phyloP scores from a whole-genome alignment of 1,140 invertebrate genomes.

The Chironomus tepperi region DNA sequence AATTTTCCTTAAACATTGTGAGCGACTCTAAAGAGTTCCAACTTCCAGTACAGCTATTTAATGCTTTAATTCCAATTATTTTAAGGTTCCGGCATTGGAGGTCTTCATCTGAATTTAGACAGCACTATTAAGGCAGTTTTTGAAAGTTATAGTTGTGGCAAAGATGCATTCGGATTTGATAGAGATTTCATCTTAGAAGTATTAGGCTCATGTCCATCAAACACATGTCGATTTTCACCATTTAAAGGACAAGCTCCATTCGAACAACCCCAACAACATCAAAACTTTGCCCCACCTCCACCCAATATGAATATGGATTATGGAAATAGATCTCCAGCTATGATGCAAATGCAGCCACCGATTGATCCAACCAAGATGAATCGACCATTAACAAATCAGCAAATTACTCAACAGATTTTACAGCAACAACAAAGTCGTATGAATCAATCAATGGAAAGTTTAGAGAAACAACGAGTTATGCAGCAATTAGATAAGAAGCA shows the following conservation, averaged over 20 bases:
- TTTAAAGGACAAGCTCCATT: constrained; percentile 58
- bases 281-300: constrained; percentile 42
- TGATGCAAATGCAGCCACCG: not conserved
- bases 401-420: constrained; percentile 46
- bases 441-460: constrained; percentile 44
- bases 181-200: constrained; percentile 82
- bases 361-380: not conserved
- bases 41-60: not conserved
- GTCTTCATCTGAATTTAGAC: constrained; percentile 68
- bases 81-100: constrained; percentile 57
- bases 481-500: constrained; percentile 44
- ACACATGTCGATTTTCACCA: constrained; percentile 62
- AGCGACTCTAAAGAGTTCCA: constrained; percentile 44
- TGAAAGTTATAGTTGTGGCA: constrained; percentile 75
- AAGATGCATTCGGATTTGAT: constrained; percentile 81
- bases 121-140: constrained; percentile 71
- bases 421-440: constrained; percentile 48
- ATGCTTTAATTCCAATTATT: not conserved
- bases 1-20: constrained; percentile 71
- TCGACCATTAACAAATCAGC: constrained; percentile 31
- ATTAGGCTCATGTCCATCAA: constrained; percentile 76
- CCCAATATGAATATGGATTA: constrained; percentile 26
- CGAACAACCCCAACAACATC: constrained; percentile 40
- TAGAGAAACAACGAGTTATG: constrained; percentile 46
- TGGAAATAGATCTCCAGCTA: not conserved